Evolutionary conservation across 1,140 invertebrate genomes (phyloP).

Genomic region (Temnothorax nylanderi): DNA sequence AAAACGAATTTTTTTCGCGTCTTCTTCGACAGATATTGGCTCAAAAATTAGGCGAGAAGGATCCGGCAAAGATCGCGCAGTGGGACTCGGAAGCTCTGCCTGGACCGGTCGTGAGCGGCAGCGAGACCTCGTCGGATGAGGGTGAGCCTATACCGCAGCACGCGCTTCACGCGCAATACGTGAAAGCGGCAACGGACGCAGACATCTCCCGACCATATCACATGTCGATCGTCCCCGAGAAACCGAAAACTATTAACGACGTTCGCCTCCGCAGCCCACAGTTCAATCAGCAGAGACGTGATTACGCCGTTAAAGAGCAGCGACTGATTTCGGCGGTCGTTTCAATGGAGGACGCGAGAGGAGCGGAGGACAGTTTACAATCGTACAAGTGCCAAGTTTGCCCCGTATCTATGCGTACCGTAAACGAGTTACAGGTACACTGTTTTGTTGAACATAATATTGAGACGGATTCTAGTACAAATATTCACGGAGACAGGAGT

Average conservation of each 20-base stretch:
- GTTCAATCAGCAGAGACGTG: conserved; percentile 65
- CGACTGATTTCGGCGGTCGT: conserved; percentile 18
- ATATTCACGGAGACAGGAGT: conserved; percentile 60
- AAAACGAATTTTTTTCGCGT: conserved; percentile 11
- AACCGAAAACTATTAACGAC: conserved; percentile 69
- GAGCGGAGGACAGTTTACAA: conserved; percentile 67
- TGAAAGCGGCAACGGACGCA: conserved; percentile 51
- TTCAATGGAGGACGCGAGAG: conserved; percentile 34
- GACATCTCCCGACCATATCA: conserved; percentile 76
- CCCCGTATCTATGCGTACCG: conserved; percentile 74
- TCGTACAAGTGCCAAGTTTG: conserved; percentile 81
- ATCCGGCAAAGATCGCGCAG: conserved; percentile 90
- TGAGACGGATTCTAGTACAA: conserved; percentile 72
- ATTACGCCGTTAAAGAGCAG: conserved; percentile 56
- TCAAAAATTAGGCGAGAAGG: conserved; percentile 93
- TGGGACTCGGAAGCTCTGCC: conserved; percentile 84
- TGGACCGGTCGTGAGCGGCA: conserved; percentile 76
- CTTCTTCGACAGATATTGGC: conserved; percentile 89
- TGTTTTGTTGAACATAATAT: conserved; percentile 81
- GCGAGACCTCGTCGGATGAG: conserved; percentile 84
- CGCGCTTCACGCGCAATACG: conserved; percentile 66
- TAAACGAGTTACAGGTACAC: conserved; percentile 81
- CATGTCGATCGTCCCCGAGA: conserved; percentile 73
- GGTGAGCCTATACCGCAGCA: conserved; percentile 79
- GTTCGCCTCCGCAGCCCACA: conserved; percentile 65